phyloP scores from a whole-genome alignment of 2,797 vertebrate species.

The Gymnocypris eckloni region DNA sequence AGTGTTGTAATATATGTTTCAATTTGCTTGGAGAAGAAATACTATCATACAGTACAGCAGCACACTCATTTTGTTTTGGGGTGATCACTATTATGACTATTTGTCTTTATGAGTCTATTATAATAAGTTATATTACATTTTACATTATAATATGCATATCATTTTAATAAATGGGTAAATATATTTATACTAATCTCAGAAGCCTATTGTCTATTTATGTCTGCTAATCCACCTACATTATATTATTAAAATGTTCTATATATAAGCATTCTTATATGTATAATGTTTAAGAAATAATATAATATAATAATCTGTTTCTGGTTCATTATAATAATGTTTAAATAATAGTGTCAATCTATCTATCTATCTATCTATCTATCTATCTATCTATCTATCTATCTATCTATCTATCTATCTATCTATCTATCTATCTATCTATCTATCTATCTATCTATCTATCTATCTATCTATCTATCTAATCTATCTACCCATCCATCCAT shows the following conservation, averaged over 20 bases:
- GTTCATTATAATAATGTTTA: too few species aligned
- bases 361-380: too few species aligned
- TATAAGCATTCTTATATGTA: background rate
- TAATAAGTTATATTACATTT: background rate
- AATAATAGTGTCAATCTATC: too few species aligned
- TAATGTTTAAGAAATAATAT: background rate
- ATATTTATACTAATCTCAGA: background rate
- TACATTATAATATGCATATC: background rate
- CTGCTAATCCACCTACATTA: background rate
- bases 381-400: too few species aligned
- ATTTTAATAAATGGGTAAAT: background rate
- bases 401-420: too few species aligned
- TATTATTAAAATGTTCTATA: background rate
- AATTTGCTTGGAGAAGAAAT: conserved; percentile 27
- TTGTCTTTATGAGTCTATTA: background rate
- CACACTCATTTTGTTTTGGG: background rate
- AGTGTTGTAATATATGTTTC: conserved; percentile 8
- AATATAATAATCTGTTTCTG: too few species aligned
- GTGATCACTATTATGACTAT: background rate
- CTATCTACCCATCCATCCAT: too few species aligned
- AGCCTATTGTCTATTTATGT: background rate
- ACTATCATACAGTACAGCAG: background rate
- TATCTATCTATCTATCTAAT: too few species aligned
- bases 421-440: too few species aligned
- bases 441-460: too few species aligned